phyloP scores from a whole-genome alignment of 2,113 vertebrate species.

The Eurypyga helias region DNA sequence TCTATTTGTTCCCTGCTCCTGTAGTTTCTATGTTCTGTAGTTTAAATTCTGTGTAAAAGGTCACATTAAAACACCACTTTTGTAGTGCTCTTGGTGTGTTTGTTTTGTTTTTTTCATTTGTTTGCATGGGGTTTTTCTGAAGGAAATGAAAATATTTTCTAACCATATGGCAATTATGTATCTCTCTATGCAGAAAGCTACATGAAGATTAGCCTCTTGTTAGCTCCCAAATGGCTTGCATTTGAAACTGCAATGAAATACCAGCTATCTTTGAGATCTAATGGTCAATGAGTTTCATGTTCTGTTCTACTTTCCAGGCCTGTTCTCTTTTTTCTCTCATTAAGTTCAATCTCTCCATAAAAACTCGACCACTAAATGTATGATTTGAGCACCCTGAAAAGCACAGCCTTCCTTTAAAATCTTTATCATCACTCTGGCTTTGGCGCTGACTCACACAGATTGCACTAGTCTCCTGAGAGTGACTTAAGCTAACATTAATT shows the following conservation, averaged over 20 bases:
- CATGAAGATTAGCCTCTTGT: neutral
- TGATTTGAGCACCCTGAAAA: neutral
- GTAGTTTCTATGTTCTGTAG: neutral
- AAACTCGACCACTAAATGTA: rapidly evolving
- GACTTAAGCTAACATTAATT: neutral
- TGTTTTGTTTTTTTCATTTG: neutral
- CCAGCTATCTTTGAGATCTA: neutral
- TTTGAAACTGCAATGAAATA: neutral
- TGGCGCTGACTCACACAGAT: neutral
- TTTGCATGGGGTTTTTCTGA: neutral
- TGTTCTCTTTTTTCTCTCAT: neutral
- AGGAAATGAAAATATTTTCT: neutral
- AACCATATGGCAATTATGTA: neutral
- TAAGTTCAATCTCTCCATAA: neutral
- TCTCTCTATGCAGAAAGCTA: neutral
- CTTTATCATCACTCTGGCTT: neutral
- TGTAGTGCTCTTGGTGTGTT: neutral
- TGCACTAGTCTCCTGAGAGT: rapidly evolving
- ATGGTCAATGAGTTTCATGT: neutral
- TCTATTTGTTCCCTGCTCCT: neutral
- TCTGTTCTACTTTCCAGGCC: neutral
- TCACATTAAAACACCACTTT: neutral
- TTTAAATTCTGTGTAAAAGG: neutral
- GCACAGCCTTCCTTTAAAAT: neutral
- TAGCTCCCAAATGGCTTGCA: neutral